phyloP scores from a whole-genome alignment of 1,140 invertebrate genomes.

The Bombus difficillimus region DNA sequence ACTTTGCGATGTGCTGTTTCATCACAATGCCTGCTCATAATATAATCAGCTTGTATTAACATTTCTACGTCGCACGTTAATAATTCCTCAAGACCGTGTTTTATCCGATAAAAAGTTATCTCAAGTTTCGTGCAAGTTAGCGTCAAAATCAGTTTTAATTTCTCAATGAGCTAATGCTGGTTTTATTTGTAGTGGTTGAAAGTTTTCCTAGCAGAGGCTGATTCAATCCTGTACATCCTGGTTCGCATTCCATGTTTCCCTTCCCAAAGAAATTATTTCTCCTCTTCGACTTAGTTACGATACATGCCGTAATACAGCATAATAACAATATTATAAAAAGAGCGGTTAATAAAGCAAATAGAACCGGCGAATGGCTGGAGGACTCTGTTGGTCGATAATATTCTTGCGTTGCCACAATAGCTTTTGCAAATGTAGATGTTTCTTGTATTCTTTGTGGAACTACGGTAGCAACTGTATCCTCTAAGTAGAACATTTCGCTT shows the following conservation, averaged over 20 bases:
- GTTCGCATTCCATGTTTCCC: conserved; percentile 70
- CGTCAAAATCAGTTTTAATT: conserved; percentile 2
- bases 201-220: conserved; percentile 72
- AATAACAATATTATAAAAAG: conserved; percentile 69
- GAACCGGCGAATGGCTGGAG: conserved; percentile 45
- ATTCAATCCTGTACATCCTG: conserved; percentile 69
- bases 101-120: background rate
- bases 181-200: conserved; percentile 54
- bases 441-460: background rate
- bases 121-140: background rate
- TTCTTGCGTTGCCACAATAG: conserved; percentile 21
- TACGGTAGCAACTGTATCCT: conserved; percentile 38
- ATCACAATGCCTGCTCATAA: background rate
- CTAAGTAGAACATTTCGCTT: conserved; percentile 69
- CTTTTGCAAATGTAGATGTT: conserved; percentile 6
- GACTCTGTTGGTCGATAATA: background rate
- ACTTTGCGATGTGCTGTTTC: background rate
- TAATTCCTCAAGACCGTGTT: too few relatives aligned
- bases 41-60: background rate
- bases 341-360: conserved; percentile 62
- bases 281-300: conserved; percentile 69
- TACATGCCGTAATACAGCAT: conserved; percentile 70
- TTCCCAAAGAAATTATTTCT: conserved; percentile 64
- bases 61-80: background rate
- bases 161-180: conserved; percentile 27